Evolutionary conservation across 92 coral and sea anemone genomes (phyloP), one percentile per base, ranked within the genome.

Genomic region (Umimayanthus chanpuru): DNA sequence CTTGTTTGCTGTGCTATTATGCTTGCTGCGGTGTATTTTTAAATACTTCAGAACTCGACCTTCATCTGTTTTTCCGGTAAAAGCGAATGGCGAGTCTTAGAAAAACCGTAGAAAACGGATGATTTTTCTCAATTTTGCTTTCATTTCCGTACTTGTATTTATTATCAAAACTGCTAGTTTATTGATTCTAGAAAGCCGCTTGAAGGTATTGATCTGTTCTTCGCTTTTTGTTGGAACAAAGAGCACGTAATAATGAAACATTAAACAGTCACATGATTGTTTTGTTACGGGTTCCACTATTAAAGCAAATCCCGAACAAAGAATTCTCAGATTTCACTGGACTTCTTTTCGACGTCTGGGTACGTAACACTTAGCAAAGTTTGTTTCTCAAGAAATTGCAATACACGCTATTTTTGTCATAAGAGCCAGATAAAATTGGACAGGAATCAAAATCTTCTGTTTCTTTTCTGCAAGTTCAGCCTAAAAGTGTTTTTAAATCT

Each of bases 201-300:
- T 75, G 47, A 18, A n/a, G 7, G 0, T 75, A 9, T 75, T 38
- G 25, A 75, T 18, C 26, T 43, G 11, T 74, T 21, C 26, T 74
- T 9, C 40, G 21, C 25, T 25, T 26, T 38, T 39, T 41, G 29
- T 32, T 55, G 47, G 70, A 36, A 81, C 55, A 64, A 56, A 58
- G 39, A 58, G 55, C 73, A 81, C 61, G 41, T 10, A 32, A 32
- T 41, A 32, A 81, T 81, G 28, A 81, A 81, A 81, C 49, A 56
- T 81, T 81, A 81, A 81, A 81, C 71, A 56, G 85, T 39, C 85
- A 81, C 44, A 61, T 21, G 67, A 81, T 1, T 61, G 73, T 11
- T 38, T 32, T 56, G 55, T n/a, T 58, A 64, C 85, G 29, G 85
- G 71, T 58, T 39, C 9, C 55, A 21, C 6, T 61, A 55, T 78